phyloP scores from a whole-genome alignment of 2,113 vertebrate species.

The Rousettus leschenaultii region DNA sequence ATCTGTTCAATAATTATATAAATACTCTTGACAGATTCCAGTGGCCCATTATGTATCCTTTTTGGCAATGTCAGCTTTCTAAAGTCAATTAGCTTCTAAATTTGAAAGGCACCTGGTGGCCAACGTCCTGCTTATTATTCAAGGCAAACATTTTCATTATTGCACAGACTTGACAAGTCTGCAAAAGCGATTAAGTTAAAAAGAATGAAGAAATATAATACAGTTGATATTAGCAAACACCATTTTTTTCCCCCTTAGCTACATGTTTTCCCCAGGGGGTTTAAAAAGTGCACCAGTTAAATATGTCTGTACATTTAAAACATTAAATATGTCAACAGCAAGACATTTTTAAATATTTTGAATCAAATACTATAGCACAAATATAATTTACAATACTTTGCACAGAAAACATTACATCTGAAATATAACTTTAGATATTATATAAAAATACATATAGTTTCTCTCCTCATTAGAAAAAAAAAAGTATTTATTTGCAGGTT shows the following conservation, averaged over 20 bases:
- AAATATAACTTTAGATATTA: conserved; percentile 87
- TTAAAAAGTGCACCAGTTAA: conserved; percentile 87
- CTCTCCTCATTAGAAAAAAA: conserved; percentile 74
- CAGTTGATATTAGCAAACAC: conserved; percentile 81
- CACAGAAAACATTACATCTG: conserved; percentile 86
- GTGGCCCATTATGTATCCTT: conserved; percentile 39
- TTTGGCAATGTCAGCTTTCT: conserved; percentile 66
- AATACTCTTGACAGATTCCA: conserved; percentile 71
- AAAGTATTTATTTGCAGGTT: conserved; percentile 79
- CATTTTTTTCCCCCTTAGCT: conserved; percentile 76
- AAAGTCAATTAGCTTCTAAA: conserved; percentile 66
- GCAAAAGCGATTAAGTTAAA: conserved; percentile 83
- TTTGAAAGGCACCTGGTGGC: conserved; percentile 80
- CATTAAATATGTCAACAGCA: conserved; percentile 86
- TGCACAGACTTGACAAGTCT: conserved; percentile 74
- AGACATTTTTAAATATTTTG: conserved; percentile 85
- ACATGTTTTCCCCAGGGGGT: conserved; percentile 81
- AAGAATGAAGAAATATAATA: conserved; percentile 80
- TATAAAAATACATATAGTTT: conserved; percentile 87
- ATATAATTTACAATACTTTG: conserved; percentile 86
- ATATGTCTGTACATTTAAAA: conserved; percentile 85
- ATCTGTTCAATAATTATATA: conserved; percentile 76
- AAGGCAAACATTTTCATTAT: conserved; percentile 59
- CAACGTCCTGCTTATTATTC: conserved; percentile 74
- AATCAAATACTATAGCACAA: conserved; percentile 88